These are phyloP conservation scores for Octopus sinensis DNA, from an alignment of 1,140 invertebrate species.

Conservation along the genomic window DNA sequence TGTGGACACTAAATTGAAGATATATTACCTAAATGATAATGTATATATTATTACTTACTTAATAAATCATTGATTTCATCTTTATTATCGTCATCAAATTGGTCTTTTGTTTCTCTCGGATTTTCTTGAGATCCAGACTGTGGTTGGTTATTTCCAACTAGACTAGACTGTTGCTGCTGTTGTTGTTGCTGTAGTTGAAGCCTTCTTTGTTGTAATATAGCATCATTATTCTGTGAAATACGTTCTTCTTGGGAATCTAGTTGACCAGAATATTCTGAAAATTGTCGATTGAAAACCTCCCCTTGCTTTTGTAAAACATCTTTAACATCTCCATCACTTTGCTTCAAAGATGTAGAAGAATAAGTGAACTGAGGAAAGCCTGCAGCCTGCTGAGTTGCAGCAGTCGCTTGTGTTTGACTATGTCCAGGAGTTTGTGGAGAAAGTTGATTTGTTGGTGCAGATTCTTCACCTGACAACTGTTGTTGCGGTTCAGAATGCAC, in stretches of 20 bases:
- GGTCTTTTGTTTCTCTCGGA: constrained; percentile 14
- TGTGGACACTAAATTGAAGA: no score
- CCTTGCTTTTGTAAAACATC: not conserved
- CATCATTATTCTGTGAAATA: not conserved
- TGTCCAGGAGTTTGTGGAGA: not conserved
- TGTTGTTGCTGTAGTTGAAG: constrained; percentile 1
- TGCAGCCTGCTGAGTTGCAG: not conserved
- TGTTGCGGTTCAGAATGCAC: constrained; percentile 9
- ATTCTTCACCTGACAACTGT: not conserved
- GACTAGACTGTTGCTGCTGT: not conserved
- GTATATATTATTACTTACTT: constrained; percentile 30
- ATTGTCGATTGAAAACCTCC: not conserved
- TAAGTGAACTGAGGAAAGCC: not conserved
- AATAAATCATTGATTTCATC: constrained; percentile 43
- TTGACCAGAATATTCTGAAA: not conserved
- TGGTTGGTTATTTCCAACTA: not conserved
- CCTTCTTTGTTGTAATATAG: not conserved
- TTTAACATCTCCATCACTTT: constrained; percentile 2
- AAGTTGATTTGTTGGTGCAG: not conserved
- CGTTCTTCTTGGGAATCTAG: not conserved
- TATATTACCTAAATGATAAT: no score
- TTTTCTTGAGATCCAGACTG: not conserved
- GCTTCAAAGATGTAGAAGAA: not conserved
- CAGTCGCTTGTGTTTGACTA: not conserved
- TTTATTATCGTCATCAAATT: constrained; percentile 47